These are phyloP conservation scores for Fregetta grallaria DNA, from an alignment of 2,113 vertebrate species.

Conservation along the genomic window DNA sequence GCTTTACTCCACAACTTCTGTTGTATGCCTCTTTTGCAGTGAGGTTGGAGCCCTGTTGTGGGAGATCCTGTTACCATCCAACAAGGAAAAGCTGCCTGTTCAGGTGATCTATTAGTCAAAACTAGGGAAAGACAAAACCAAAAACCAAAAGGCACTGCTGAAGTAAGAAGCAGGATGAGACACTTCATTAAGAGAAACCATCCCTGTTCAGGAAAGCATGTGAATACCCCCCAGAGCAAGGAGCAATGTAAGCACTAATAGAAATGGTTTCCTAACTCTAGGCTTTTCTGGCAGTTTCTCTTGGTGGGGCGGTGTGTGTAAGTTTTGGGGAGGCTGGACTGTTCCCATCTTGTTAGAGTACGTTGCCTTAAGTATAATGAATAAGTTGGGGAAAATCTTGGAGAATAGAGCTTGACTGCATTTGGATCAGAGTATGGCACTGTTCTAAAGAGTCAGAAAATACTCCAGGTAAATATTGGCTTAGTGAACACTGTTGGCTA, in stretches of 20 bases:
- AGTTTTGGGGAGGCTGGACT: background rate
- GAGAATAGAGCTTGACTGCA: rapidly evolving
- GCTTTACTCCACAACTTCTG: background rate
- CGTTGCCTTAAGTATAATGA: background rate
- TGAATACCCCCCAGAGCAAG: background rate
- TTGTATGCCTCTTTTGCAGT: background rate
- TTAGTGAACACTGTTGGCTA: background rate
- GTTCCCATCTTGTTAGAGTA: background rate
- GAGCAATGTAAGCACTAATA: background rate
- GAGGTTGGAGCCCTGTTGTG: background rate
- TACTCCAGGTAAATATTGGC: background rate
- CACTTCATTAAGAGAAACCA: background rate
- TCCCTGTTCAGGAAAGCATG: background rate
- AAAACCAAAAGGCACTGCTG: background rate
- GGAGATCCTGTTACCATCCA: background rate
- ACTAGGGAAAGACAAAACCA: background rate
- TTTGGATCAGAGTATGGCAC: background rate
- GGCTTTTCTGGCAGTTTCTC: background rate
- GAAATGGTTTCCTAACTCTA: background rate
- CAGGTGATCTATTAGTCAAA: background rate
- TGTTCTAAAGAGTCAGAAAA: background rate
- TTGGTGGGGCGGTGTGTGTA: background rate
- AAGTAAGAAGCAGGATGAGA: background rate
- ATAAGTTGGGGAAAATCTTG: background rate
- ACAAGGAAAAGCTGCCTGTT: background rate